Percentiles rank a stretch among this genome's conserved stretches.
Evolutionary conservation across 37 sponge, comb jelly and placozoan genomes (phyloP).

Genomic region (Cladorhizidae sp.): DNA sequence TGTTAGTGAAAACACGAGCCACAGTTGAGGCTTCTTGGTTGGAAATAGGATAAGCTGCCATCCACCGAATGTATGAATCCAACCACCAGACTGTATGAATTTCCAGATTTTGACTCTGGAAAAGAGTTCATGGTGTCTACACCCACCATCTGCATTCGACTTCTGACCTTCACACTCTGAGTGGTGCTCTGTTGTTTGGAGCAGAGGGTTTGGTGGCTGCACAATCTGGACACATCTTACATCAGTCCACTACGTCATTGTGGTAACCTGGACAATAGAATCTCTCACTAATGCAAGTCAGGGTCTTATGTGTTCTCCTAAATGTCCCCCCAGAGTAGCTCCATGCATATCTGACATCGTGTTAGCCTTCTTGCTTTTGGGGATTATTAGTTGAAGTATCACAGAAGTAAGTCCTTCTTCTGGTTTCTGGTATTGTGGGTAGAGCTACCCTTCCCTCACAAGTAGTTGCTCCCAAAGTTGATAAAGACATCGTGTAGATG

Average conservation of each 20-base stretch:
- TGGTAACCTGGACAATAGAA: conserved; percentile 15
- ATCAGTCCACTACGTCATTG: background rate
- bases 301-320: conserved; percentile 14
- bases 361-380: background rate
- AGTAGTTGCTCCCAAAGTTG: background rate
- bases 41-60: conserved; percentile 66
- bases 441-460: background rate
- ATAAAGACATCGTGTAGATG: background rate
- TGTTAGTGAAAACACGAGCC: conserved; percentile 36
- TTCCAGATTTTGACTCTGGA: conserved; percentile 36
- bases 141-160: conserved; percentile 45
- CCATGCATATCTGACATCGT: background rate
- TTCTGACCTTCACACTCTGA: background rate
- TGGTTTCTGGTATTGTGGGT: background rate
- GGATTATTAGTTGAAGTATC: background rate
- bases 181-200: background rate
- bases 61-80: conserved; percentile 48
- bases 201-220: background rate
- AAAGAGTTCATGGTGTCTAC: conserved; percentile 51
- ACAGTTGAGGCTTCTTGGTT: conserved; percentile 62
- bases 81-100: conserved; percentile 45
- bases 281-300: background rate
- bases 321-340: background rate
- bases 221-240: background rate
- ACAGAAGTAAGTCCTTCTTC: background rate